Base-by-base conservation (phyloP, 30 jellyfish, hydroid and myxozoan species). In the Rhopilema esculentum region DNA sequence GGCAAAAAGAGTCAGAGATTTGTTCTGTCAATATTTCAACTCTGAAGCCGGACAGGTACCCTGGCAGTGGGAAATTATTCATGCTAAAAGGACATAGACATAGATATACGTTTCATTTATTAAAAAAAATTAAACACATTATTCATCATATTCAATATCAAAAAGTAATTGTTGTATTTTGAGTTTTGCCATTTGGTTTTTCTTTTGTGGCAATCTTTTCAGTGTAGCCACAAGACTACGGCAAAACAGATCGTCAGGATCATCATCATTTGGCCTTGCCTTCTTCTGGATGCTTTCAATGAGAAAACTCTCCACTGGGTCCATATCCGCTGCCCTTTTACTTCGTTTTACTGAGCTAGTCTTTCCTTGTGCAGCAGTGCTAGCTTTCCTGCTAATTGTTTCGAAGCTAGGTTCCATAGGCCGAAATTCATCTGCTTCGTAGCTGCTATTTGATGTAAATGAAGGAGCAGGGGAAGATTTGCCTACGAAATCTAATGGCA, bases 151-250 rank as follows among this genome's bases (percentile, higher is more conserved):
- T 67, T 67, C 31, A 67, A 67, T 67, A 23, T 67, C 48, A 67
- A 67, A 67, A 6, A 17, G 77, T 15, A 63, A 63, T 63, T 70
- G 72, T 73, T 73, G 84, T 21, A 24, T 73, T 49, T 73, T 67
- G 31, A 67, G 48, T 40, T 67, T 67, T 67, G 77, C 77, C 77
- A 24, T 67, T 67, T 67, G 81, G 18, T 49, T 77, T 61, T 77
- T 52, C 66, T 72, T 31, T 29, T 29, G 67, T 72, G 67, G 66
- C 21, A 48, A 17, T 22, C 66, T 26, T 29, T 72, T 23, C 30
- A 72, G 28, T 9, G 67, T 31, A 23, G 83, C 67, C 51, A 72
- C 66, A 72, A 48, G 66, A 72, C 66, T 29, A 19, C 15, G 66
- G 83, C 83, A 29, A 72, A 29, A 19, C 20, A 17, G 29, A 29